phyloP scores from a whole-genome alignment of 2,888 invertebrate species.

The Zonitis immaculata region DNA sequence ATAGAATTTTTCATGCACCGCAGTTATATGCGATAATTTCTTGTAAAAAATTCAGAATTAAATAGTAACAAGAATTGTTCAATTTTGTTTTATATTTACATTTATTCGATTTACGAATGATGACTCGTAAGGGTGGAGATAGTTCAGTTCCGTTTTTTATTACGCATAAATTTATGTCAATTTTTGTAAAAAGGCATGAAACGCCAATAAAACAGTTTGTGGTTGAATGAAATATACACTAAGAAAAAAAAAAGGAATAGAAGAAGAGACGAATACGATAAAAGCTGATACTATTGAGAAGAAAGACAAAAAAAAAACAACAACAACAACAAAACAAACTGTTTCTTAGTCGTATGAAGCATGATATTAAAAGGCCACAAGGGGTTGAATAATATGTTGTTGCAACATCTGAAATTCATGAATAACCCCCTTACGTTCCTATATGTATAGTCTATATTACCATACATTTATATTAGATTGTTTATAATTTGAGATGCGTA shows the following conservation, averaged over 20 bases:
- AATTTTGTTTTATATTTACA: too few relatives aligned
- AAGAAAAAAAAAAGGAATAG: background rate
- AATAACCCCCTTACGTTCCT: constrained; percentile 7
- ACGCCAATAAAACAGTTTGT: constrained; percentile 3
- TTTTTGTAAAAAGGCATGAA: background rate
- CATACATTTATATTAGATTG: constrained; percentile 29
- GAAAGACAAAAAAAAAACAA: background rate
- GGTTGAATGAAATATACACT: background rate
- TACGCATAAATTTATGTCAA: background rate
- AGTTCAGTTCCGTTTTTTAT: background rate
- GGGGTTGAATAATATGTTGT: constrained; percentile 20
- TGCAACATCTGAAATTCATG: constrained; percentile 28
- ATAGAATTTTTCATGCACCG: too few relatives aligned
- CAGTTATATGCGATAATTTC: too few relatives aligned
- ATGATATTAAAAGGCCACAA: constrained; percentile 17
- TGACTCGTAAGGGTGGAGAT: background rate
- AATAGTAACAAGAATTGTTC: too few relatives aligned
- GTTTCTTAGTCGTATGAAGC: constrained; percentile 4
- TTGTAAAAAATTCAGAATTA: too few relatives aligned
- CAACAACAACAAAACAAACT: background rate
- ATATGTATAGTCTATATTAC: constrained; percentile 19
- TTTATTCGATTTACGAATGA: background rate
- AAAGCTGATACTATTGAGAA: constrained; percentile 13
- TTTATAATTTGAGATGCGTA: constrained; percentile 26
- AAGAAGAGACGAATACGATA: constrained; percentile 5